phyloP scores from a whole-genome alignment of 2,113 vertebrate genomes.

The Lophotis ruficrista region DNA sequence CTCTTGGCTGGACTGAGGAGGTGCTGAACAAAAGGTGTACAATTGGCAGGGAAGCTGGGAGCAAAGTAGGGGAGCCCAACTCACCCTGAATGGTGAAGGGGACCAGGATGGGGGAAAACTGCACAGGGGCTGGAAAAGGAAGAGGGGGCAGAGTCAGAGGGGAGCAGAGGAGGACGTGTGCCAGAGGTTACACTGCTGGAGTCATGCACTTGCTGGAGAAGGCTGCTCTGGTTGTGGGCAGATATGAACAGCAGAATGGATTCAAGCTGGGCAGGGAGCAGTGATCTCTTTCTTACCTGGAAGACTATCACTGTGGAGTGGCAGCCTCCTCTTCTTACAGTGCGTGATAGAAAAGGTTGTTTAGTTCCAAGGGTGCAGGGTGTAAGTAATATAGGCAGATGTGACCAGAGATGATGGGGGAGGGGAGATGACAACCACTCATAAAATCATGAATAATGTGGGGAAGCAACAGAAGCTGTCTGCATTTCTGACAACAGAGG shows the following conservation, averaged over 20 bases:
- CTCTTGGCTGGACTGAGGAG: not conserved
- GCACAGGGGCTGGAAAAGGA: not conserved
- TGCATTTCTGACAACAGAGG: not conserved
- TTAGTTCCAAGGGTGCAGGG: not conserved
- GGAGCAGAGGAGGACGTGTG: not conserved
- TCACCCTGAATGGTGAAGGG: not conserved
- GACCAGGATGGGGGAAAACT: no score
- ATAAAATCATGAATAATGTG: not conserved
- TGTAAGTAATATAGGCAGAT: not conserved
- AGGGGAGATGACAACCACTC: not conserved
- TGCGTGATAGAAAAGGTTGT: not conserved
- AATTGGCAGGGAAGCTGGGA: not conserved
- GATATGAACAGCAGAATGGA: not conserved
- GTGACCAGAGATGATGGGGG: not conserved
- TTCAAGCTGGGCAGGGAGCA: not conserved
- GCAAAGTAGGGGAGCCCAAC: not conserved
- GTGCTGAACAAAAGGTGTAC: not conserved
- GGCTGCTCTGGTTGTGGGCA: not conserved
- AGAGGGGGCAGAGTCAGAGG: not conserved
- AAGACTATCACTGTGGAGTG: not conserved
- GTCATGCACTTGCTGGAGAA: not conserved
- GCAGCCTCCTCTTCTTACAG: not conserved
- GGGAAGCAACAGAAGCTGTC: not conserved
- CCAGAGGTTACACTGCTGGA: not conserved
- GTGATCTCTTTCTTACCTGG: not conserved